Conservation (phyloP, 2,797 vertebrate genomes). For the Ceyx erithaca region DNA sequence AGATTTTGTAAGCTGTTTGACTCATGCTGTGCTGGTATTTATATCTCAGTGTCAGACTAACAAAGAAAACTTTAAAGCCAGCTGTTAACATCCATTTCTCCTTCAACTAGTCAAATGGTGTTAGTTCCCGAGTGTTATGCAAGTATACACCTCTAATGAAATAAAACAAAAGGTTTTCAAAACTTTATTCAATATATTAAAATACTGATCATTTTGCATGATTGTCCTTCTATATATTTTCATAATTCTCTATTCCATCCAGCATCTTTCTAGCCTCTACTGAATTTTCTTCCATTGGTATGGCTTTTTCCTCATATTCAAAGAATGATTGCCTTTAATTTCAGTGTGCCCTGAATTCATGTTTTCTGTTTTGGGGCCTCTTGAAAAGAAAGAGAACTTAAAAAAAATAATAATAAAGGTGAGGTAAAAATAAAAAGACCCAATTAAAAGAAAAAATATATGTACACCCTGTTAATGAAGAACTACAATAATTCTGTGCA, state of each 20-base stretch:
- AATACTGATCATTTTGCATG: not conserved
- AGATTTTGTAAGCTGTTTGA: not conserved
- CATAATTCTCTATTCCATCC: not conserved
- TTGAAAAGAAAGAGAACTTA: not conserved
- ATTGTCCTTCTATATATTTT: not conserved
- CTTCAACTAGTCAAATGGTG: not conserved
- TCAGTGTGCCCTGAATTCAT: not conserved
- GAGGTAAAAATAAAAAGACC: not conserved
- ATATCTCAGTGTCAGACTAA: not conserved
- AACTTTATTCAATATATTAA: not conserved
- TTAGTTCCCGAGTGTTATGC: not conserved
- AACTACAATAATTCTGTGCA: not conserved
- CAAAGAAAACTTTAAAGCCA: not conserved
- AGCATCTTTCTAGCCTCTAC: not conserved
- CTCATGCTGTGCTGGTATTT: not conserved
- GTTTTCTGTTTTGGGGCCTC: not conserved
- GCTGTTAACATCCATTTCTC: not conserved
- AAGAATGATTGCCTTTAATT: not conserved
- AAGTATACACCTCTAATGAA: not conserved
- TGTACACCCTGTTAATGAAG: not conserved
- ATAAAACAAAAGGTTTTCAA: not conserved
- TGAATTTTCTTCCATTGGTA: not conserved
- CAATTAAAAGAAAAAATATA: not conserved
- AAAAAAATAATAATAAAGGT: not conserved
- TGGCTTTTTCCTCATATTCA: not conserved